These are phyloP conservation scores for Drosophila helvetica DNA, from an alignment of 2,888 invertebrate genomes.

Conservation along the genomic window DNA sequence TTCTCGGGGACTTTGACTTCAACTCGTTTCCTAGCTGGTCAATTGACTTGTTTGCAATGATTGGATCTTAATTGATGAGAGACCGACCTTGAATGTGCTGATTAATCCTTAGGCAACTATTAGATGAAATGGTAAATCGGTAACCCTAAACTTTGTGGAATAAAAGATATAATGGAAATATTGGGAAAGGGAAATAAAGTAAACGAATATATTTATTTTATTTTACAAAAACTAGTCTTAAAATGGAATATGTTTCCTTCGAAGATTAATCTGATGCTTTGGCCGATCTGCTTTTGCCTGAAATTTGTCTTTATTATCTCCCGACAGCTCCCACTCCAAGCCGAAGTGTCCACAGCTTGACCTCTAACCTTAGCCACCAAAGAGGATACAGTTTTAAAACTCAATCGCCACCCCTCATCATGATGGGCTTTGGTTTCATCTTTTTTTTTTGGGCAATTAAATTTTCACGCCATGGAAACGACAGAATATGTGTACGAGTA, in stretches of 20 bases:
- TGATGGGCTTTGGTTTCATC: conserved; percentile 15
- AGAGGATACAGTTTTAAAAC: background rate
- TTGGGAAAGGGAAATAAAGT: too few relatives aligned
- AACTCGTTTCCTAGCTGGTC: conserved; percentile 25
- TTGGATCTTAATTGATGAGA: background rate
- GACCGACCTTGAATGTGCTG: background rate
- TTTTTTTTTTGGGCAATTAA: conserved; percentile 64
- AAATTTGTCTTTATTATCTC: too few relatives aligned
- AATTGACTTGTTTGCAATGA: conserved; percentile 30
- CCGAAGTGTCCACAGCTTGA: conserved; percentile 3
- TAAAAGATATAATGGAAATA: too few relatives aligned
- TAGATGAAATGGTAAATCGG: too few relatives aligned
- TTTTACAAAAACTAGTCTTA: too few relatives aligned
- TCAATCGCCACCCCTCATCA: conserved; percentile 1
- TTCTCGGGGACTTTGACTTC: conserved; percentile 4
- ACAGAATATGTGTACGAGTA: conserved; percentile 1
- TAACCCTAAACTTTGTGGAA: background rate
- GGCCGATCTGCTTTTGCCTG: too few relatives aligned
- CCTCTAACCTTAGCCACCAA: conserved; percentile 14
- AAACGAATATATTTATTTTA: too few relatives aligned
- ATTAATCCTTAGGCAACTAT: conserved; percentile 19
- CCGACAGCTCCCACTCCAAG: too few relatives aligned
- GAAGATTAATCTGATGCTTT: too few relatives aligned
- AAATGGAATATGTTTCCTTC: too few relatives aligned
- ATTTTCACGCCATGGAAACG: conserved; percentile 70